Percentiles rank a stretch among this genome's conserved stretches.
These are phyloP conservation scores for Panagrolaimus sp. DNA, from an alignment of 1,140 invertebrate species.

Conservation along the genomic window DNA sequence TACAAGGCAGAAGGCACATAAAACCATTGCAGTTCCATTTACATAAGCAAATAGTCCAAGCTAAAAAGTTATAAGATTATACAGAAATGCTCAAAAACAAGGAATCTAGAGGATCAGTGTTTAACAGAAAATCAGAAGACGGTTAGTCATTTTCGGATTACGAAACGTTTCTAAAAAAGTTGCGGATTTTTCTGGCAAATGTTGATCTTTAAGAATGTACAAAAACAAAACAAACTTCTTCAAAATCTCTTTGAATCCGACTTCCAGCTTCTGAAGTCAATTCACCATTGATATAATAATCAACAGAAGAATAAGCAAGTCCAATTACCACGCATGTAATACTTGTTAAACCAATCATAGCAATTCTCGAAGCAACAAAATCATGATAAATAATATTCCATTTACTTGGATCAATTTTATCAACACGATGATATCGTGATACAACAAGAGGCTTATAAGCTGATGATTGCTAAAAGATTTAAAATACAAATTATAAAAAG, in stretches of 20 bases:
- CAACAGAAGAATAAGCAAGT: background rate
- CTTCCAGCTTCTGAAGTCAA: background rate
- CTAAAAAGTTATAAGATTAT: background rate
- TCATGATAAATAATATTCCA: background rate
- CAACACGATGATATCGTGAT: background rate
- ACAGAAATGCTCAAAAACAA: too few relatives aligned
- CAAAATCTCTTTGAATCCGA: background rate
- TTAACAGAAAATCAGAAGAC: too few relatives aligned
- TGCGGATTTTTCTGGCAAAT: too few relatives aligned
- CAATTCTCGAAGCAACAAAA: constrained; percentile 6
- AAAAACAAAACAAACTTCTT: constrained; percentile 8
- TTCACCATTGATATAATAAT: background rate
- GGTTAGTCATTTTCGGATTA: too few relatives aligned
- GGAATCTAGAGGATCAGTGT: too few relatives aligned
- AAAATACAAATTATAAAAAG: background rate
- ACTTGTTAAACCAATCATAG: background rate
- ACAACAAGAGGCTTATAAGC: constrained; percentile 1
- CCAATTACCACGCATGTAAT: background rate
- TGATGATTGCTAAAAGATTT: background rate
- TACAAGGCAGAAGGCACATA: background rate
- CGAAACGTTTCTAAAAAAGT: too few relatives aligned
- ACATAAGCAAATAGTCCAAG: background rate
- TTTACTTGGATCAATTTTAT: background rate
- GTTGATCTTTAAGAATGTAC: too few relatives aligned
- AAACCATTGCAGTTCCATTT: background rate